Evolutionary conservation across 2,113 vertebrate genomes (phyloP).

Genomic region (Fregata magnificens): DNA sequence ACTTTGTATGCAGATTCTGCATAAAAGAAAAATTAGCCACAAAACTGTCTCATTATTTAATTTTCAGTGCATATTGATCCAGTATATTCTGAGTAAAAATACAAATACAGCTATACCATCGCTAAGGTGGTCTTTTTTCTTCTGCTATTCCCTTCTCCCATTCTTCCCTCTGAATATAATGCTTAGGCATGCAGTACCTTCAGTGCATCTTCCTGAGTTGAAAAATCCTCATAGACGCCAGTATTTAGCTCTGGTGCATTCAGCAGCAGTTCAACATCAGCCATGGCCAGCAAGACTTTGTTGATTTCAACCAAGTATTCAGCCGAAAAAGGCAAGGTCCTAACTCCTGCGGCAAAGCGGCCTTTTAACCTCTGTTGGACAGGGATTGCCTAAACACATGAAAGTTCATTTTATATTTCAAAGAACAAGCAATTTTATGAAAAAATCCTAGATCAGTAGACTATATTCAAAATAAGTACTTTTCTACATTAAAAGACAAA

Average conservation of each 20-base stretch:
- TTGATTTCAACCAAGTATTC: constrained; percentile 92
- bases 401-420: background rate
- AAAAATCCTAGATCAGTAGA: background rate
- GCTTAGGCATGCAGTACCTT: constrained; percentile 73
- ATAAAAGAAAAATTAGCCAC: background rate
- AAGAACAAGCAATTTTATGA: background rate
- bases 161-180: background rate
- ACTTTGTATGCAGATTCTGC: background rate
- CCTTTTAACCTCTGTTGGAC: constrained; percentile 53
- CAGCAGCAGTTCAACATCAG: constrained; percentile 88
- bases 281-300: constrained; percentile 87
- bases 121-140: background rate
- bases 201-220: constrained; percentile 88
- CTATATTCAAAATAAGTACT: background rate
- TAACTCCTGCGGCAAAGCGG: constrained; percentile 5
- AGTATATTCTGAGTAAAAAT: background rate
- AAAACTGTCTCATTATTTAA: background rate
- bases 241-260: constrained; percentile 86
- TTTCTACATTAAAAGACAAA: background rate
- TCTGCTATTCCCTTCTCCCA: background rate
- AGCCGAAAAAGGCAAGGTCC: constrained; percentile 68
- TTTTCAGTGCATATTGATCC: background rate
- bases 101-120: background rate
- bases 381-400: constrained; percentile 42
- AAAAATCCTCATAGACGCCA: constrained; percentile 87